These are phyloP conservation scores for Melanocharis versteri DNA, from an alignment of 2,113 vertebrate species.

Conservation along the genomic window DNA sequence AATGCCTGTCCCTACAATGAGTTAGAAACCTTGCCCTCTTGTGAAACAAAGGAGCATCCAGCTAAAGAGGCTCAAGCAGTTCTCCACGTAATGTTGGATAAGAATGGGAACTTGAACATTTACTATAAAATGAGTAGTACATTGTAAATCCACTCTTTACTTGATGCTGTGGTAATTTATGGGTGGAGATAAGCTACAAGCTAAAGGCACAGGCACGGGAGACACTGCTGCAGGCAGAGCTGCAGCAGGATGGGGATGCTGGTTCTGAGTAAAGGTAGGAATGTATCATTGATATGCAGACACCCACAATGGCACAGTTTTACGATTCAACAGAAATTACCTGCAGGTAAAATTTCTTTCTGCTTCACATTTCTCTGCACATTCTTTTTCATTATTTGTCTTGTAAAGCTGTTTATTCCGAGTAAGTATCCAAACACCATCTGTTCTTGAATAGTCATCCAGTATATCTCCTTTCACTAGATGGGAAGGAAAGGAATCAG, in stretches of 20 bases:
- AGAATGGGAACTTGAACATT: neutral
- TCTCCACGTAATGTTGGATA: neutral
- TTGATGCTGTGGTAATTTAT: neutral
- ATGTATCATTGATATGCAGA: neutral
- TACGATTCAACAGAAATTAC: slow-evolving; percentile 13
- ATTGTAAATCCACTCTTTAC: neutral
- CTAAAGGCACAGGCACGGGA: neutral
- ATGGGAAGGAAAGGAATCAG: neutral
- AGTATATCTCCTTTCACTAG: slow-evolving; percentile 65
- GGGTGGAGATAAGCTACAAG: neutral
- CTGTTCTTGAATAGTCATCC: slow-evolving; percentile 67
- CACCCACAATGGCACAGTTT: neutral
- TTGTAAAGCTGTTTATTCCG: neutral
- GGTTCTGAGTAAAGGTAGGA: neutral
- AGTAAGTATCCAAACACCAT: slow-evolving; percentile 67
- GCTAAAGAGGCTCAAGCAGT: neutral
- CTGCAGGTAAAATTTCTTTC: slow-evolving; percentile 74
- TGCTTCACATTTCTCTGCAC: slow-evolving; percentile 66
- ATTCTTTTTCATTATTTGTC: slow-evolving; percentile 31
- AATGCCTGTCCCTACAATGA: neutral
- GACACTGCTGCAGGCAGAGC: neutral
- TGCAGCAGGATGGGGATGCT: neutral
- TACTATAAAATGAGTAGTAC: neutral
- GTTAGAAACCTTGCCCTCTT: neutral
- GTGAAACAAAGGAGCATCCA: neutral